Conservation (phyloP, 1,140 invertebrate genomes). For the Triops cancriformis region DNA sequence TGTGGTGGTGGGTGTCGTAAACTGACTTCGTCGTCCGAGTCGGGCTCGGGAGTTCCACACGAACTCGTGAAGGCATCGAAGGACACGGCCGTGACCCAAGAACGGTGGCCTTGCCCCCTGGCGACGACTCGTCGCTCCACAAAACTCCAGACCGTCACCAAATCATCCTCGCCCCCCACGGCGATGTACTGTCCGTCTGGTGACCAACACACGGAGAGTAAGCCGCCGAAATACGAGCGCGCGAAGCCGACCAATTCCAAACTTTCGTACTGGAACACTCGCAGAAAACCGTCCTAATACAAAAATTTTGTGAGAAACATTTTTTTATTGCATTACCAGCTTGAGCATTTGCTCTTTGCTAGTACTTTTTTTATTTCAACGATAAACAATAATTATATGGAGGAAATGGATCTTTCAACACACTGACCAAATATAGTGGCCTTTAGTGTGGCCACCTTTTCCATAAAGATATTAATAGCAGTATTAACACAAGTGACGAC, state of each 20-base stretch:
- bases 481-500: too few species aligned
- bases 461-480: too few species aligned
- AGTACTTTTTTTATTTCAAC: too few species aligned
- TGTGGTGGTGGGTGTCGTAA: conserved; percentile 29
- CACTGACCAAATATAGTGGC: too few species aligned
- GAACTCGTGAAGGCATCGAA: conserved; percentile 87
- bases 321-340: not conserved
- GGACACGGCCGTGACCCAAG: conserved; percentile 94
- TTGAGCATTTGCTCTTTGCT: too few species aligned
- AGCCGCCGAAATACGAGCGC: conserved; percentile 93
- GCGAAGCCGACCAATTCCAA: conserved; percentile 89
- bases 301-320: conserved; percentile 40
- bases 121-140: conserved; percentile 87
- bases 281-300: conserved; percentile 83
- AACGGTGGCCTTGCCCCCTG: conserved; percentile 83
- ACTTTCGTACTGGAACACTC: conserved; percentile 93
- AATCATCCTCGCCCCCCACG: conserved; percentile 95
- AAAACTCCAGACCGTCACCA: conserved; percentile 96
- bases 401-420: too few species aligned
- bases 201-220: conserved; percentile 91
- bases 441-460: too few species aligned
- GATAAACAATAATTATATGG: too few species aligned
- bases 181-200: conserved; percentile 92
- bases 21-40: conserved; percentile 48
- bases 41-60: conserved; percentile 38